A percentile compares a stretch with the other conserved stretches of the same genome.
phyloP scores from a whole-genome alignment of 2,888 invertebrate species.

The Cheilosia pagana region DNA sequence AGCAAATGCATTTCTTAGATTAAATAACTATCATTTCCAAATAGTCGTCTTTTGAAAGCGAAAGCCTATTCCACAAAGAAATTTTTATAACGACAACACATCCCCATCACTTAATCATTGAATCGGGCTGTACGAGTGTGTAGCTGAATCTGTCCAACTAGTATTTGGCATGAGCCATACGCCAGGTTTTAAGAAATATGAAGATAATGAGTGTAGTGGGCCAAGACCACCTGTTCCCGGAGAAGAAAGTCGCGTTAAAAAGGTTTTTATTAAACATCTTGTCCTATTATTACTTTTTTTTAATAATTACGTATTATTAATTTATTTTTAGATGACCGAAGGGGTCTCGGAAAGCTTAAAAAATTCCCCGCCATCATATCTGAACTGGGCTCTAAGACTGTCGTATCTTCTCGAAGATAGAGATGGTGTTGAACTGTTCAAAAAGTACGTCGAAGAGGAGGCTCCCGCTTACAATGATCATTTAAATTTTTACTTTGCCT shows the following conservation, averaged over 20 bases:
- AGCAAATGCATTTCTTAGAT: conserved; percentile 61
- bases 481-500: conserved; percentile 97
- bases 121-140: conserved; percentile 45
- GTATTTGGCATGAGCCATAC: conserved; percentile 83
- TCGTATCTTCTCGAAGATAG: conserved; percentile 93
- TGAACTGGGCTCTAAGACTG: conserved; percentile 95
- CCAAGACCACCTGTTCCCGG: conserved; percentile 94
- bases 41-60: conserved; percentile 12
- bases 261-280: conserved; percentile 79
- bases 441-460: conserved; percentile 91
- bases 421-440: conserved; percentile 95
- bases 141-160: conserved; percentile 52
- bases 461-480: conserved; percentile 91
- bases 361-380: conserved; percentile 88
- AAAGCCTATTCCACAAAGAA: conserved; percentile 2
- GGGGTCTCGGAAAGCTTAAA: conserved; percentile 82
- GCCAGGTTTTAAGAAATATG: conserved; percentile 82
- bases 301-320: background rate
- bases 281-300: too few species aligned
- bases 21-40: conserved; percentile 55
- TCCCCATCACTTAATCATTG: conserved; percentile 25
- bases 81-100: conserved; percentile 22
- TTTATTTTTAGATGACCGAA: conserved; percentile 82
- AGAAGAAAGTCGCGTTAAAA: conserved; percentile 85
- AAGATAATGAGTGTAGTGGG: conserved; percentile 84